These are phyloP conservation scores for Tetranychus truncatus DNA, from an alignment of 2,888 invertebrate species.

Conservation along the genomic window DNA sequence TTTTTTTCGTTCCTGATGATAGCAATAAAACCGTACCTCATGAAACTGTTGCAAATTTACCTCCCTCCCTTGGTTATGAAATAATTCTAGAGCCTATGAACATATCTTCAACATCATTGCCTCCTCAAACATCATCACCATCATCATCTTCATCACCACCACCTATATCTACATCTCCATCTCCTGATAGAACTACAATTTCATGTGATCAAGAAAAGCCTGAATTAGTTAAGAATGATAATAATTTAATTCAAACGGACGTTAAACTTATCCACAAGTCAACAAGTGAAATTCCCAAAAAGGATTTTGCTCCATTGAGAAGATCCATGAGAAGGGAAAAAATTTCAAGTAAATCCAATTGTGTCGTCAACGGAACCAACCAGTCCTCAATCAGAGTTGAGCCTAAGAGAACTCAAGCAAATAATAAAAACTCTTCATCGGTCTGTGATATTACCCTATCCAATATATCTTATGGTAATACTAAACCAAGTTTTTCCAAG, in stretches of 20 bases:
- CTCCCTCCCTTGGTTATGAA: neutral
- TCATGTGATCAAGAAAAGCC: neutral
- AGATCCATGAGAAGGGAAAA: neutral
- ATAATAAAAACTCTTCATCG: neutral
- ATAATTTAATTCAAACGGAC: neutral
- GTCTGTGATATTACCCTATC: neutral
- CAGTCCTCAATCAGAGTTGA: neutral
- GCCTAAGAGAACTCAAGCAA: neutral
- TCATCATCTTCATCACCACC: neutral
- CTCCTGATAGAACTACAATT: neutral
- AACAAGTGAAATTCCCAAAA: neutral
- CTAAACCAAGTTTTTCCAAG: neutral
- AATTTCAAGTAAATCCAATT: neutral
- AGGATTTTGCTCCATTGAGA: neutral
- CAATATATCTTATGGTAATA: neutral
- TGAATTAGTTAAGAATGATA: neutral
- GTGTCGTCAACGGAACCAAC: neutral
- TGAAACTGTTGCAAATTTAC: neutral
- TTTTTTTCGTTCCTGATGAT: neutral
- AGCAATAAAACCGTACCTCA: neutral
- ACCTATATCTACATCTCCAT: neutral
- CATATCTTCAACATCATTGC: neutral
- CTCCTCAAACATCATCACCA: neutral
- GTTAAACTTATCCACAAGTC: neutral
- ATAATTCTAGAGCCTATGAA: neutral